Evolutionary conservation across 2,797 vertebrate genomes (phyloP).

Genomic region (Falco columbarius): DNA sequence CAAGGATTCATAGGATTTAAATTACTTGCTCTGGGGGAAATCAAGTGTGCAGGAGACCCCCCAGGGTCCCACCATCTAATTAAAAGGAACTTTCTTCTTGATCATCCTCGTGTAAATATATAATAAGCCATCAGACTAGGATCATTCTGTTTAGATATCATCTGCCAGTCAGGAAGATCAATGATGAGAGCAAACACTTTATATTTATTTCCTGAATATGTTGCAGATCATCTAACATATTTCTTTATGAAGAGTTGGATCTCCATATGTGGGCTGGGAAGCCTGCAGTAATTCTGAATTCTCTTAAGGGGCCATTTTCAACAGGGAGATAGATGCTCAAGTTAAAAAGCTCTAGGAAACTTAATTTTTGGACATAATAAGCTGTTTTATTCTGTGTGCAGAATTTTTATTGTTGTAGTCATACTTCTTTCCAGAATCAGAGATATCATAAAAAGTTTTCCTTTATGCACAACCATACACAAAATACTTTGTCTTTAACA

Average conservation of each 20-base stretch:
- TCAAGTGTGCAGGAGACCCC: conserved; percentile 18
- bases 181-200: conserved; percentile 4
- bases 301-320: background rate
- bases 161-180: conserved; percentile 30
- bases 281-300: conserved; percentile 2
- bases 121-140: conserved; percentile 25
- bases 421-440: background rate
- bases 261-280: background rate
- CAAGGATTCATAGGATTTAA: conserved; percentile 38
- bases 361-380: background rate
- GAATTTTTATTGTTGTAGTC: background rate
- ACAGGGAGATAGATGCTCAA: background rate
- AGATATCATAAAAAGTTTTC: background rate
- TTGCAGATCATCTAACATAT: conserved; percentile 37
- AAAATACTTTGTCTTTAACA: background rate
- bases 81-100: conserved; percentile 49
- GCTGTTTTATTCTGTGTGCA: background rate
- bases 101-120: conserved; percentile 22
- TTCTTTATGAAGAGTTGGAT: conserved; percentile 27
- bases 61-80: conserved; percentile 18
- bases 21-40: conserved; percentile 35
- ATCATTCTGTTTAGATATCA: conserved; percentile 19
- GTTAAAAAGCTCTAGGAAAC: background rate
- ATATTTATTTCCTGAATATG: conserved; percentile 35
- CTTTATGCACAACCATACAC: background rate